Percentiles rank a stretch among this genome's conserved stretches.
These are phyloP conservation scores for Melipona bicolor DNA, from an alignment of 2,888 invertebrate species.

Conservation along the genomic window DNA sequence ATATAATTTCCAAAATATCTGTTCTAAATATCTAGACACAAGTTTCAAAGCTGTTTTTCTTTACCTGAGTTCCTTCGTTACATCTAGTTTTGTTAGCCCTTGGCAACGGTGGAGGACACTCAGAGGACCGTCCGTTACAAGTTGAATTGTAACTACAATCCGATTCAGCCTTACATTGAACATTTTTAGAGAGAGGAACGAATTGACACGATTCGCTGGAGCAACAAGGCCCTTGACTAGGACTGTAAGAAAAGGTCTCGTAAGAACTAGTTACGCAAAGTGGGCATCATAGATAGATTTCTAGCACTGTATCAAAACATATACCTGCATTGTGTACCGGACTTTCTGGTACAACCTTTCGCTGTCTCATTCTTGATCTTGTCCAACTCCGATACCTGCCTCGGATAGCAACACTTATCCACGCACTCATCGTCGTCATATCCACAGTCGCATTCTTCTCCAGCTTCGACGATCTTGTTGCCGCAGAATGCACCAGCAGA, in stretches of 20 bases:
- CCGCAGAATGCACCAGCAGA: slow-evolving; percentile 96
- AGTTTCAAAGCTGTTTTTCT: slow-evolving; percentile 46
- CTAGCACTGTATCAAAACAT: not conserved
- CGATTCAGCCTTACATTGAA: slow-evolving; percentile 92
- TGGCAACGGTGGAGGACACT: slow-evolving; percentile 93
- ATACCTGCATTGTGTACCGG: slow-evolving; percentile 92
- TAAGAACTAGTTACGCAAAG: slow-evolving; percentile 6
- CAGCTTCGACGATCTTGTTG: slow-evolving; percentile 98
- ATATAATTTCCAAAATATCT: not conserved
- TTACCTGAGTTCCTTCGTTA: slow-evolving; percentile 93
- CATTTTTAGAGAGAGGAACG: slow-evolving; percentile 87
- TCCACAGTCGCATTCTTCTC: slow-evolving; percentile 99
- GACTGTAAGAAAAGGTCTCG: slow-evolving; percentile 86
- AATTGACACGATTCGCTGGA: slow-evolving; percentile 91
- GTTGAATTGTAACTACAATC: slow-evolving; percentile 95
- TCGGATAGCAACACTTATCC: slow-evolving; percentile 97
- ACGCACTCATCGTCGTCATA: slow-evolving; percentile 96
- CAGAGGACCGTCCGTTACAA: slow-evolving; percentile 94
- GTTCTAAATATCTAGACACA: not conserved
- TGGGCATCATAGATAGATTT: not conserved
- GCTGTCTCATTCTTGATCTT: slow-evolving; percentile 89
- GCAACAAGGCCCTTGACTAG: slow-evolving; percentile 99
- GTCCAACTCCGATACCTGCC: slow-evolving; percentile 90
- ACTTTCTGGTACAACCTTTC: slow-evolving; percentile 92
- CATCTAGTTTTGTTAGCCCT: slow-evolving; percentile 96